These are phyloP conservation scores for Sylvia borin DNA, from an alignment of 2,797 vertebrate genomes.

Conservation along the genomic window DNA sequence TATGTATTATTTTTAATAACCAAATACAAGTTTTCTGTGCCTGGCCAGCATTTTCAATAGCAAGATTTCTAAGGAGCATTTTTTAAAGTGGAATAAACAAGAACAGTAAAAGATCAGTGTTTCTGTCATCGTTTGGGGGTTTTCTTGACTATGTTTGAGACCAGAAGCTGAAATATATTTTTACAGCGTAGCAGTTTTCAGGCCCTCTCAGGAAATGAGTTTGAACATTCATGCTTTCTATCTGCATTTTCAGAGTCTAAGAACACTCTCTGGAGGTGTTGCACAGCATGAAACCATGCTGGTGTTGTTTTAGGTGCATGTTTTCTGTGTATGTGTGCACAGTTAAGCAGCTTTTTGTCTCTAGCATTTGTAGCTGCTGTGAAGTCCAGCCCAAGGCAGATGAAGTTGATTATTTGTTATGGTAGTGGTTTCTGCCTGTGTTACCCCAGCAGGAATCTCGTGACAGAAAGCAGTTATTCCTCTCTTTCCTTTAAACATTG, in stretches of 20 bases:
- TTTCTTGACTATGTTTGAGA: background rate
- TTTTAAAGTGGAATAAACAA: background rate
- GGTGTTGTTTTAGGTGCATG: background rate
- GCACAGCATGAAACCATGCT: background rate
- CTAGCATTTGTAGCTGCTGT: background rate
- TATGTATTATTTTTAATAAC: background rate
- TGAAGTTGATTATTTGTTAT: background rate
- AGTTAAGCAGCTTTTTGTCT: rapidly evolving
- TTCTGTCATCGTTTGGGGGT: background rate
- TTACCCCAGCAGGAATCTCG: background rate
- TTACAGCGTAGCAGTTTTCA: background rate
- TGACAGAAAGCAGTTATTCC: background rate
- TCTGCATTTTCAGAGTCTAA: background rate
- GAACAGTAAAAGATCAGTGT: rapidly evolving
- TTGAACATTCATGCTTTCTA: background rate
- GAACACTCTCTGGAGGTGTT: background rate
- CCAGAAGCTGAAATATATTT: background rate
- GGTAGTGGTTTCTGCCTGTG: background rate
- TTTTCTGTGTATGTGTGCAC: rapidly evolving
- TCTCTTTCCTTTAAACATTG: background rate
- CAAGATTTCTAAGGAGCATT: background rate
- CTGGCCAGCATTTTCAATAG: background rate
- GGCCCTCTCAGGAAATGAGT: background rate
- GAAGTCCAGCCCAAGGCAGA: background rate
- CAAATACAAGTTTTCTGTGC: background rate